A percentile compares a stretch with the other conserved stretches of the same genome.
Conservation (phyloP, 2,888 invertebrate species). For the Oligia fasciuncula region DNA sequence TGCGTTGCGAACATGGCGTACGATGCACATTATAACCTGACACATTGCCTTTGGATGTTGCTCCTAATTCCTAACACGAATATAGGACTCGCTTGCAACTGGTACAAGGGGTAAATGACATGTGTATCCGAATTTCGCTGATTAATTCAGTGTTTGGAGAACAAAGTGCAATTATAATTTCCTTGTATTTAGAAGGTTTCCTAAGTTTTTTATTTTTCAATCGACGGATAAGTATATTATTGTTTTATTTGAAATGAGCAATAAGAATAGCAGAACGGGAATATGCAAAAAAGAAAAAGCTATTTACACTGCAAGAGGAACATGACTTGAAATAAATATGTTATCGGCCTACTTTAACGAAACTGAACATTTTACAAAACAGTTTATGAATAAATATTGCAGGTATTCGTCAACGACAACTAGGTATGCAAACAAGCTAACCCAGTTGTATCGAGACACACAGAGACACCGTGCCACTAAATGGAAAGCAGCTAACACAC, state of each 20-base stretch:
- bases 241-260: not conserved
- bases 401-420: conserved; percentile 33
- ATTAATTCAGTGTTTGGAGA: conserved; percentile 5
- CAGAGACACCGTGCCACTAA: conserved; percentile 39
- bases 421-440: conserved; percentile 30
- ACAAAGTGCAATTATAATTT: not conserved
- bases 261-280: not conserved
- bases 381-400: conserved; percentile 3
- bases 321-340: not conserved
- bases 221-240: no score
- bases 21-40: conserved; percentile 45
- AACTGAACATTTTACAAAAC: conserved; percentile 4
- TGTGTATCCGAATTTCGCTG: conserved; percentile 10
- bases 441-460: conserved; percentile 25
- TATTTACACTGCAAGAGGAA: not conserved
- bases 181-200: not conserved
- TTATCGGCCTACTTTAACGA: not conserved
- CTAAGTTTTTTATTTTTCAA: not conserved
- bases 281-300: not conserved
- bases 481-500: conserved; percentile 47
- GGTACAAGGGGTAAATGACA: not conserved
- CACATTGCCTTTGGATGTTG: conserved; percentile 44
- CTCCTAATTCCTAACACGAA: not conserved
- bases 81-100: conserved; percentile 2
- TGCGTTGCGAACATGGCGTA: not conserved